A percentile compares a stretch with the other conserved stretches of the same genome.
These are phyloP conservation scores for Drosophila cardini DNA, from an alignment of 1,140 invertebrate species.

Conservation along the genomic window DNA sequence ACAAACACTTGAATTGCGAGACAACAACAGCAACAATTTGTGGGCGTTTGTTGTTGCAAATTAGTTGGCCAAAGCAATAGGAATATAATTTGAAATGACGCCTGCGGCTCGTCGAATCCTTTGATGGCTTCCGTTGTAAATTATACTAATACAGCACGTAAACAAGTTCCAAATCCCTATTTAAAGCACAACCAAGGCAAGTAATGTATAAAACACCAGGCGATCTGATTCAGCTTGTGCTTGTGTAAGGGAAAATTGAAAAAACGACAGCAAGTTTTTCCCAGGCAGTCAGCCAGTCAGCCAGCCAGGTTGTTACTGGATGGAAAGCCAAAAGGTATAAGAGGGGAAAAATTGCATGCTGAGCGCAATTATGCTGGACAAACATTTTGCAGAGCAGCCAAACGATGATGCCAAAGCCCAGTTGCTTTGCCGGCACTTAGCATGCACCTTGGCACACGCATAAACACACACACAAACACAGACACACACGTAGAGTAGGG, in stretches of 20 bases:
- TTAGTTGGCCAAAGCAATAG: constrained; percentile 65
- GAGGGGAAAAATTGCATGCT: constrained; percentile 70
- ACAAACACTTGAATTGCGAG: constrained; percentile 26
- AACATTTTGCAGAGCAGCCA: constrained; percentile 70
- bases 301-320: constrained; percentile 28
- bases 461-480: constrained; percentile 47
- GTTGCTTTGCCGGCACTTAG: constrained; percentile 59
- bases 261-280: constrained; percentile 19
- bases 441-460: constrained; percentile 75
- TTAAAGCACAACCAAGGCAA: constrained; percentile 61
- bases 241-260: constrained; percentile 47
- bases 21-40: constrained; percentile 47
- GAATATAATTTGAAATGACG: constrained; percentile 67
- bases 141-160: constrained; percentile 80
- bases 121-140: constrained; percentile 79
- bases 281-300: not conserved
- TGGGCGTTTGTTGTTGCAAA: constrained; percentile 42
- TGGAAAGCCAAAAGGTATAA: constrained; percentile 21
- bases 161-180: constrained; percentile 77
- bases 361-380: constrained; percentile 82
- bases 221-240: not conserved
- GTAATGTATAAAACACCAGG: constrained; percentile 25
- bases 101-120: constrained; percentile 72
- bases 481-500: not conserved
- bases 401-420: constrained; percentile 31